Evolutionary conservation across 1,140 invertebrate genomes (phyloP), one percentile per base, ranked within the genome.

Genomic region (Tachypleus tridentatus): DNA sequence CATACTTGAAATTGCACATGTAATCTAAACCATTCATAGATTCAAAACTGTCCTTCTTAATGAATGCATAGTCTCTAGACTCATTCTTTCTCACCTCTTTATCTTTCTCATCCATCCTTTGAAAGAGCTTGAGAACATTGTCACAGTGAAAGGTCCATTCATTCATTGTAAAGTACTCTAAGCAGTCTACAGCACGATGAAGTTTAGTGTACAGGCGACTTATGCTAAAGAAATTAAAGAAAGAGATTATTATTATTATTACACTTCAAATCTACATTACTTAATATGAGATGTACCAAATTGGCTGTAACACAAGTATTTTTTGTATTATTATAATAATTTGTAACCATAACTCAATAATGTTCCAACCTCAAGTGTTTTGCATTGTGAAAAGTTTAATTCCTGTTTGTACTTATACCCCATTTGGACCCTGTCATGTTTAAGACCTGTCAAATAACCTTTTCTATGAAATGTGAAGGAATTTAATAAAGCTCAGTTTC

Each of bases 111-210:
- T 82, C 78, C 63, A 94, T 74, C 4, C 76, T 70, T 0, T 77
- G 72, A 62, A 85, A 79, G 9, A 96, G 74, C 3, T 76, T 73
- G 9, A 83, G 70, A 51, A 88, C 80, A 66, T 92, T 91, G 2
- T 82, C 76, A 67, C 91, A 91, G 49, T 77, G 73, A 72, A 95
- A 95, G 5, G 80, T 78, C 91, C 91, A 96, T 73, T 91, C 82
- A 67, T 88, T 84, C 0, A 80, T 83, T 0, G 88, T 82, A 71
- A 93, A 97, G 71, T 86, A 88, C 58, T 85, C 79, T 4, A 96
- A 72, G 4, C 87, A 88, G 8, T 77, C 77, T 52, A 87, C 86
- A 0, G 89, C 87, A 57, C 84, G 84, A 71, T 86, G 87, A 5
- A 95, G 82, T 69, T 86, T 85, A 10, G 86, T 80, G 72, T 94